These are phyloP conservation scores for Pavo muticus DNA, from an alignment of 2,113 vertebrate species.

Conservation along the genomic window DNA sequence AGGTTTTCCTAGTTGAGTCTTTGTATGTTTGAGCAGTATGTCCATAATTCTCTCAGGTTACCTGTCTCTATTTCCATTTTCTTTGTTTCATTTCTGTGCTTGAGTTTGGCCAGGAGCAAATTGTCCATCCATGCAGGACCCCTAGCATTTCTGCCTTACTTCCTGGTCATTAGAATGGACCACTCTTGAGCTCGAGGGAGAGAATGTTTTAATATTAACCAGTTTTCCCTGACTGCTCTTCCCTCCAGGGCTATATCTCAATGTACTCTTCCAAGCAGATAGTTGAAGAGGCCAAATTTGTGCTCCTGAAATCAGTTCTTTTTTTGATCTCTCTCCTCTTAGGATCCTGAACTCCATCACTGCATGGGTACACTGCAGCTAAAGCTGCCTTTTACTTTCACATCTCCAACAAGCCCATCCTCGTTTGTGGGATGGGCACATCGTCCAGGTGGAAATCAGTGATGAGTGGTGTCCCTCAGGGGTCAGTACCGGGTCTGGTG, in stretches of 20 bases:
- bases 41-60: not conserved
- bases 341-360: not conserved
- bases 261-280: not conserved
- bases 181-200: not conserved
- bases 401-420: not conserved
- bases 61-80: not conserved
- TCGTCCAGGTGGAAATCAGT: too few relatives aligned
- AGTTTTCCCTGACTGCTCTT: not conserved
- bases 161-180: not conserved
- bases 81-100: not conserved
- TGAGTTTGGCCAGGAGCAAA: not conserved
- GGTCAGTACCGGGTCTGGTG: too few relatives aligned
- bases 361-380: not conserved
- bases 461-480: too few relatives aligned
- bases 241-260: not conserved
- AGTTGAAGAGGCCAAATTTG: not conserved
- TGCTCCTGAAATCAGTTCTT: not conserved
- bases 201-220: not conserved
- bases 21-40: not conserved
- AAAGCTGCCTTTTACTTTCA: not conserved
- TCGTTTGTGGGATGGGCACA: not conserved
- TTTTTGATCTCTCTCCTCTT: not conserved
- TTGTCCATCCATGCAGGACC: not conserved
- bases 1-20: not conserved
- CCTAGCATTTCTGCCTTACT: not conserved